Evolutionary conservation across 2,888 invertebrate genomes (phyloP), one percentile per base, ranked within the genome.

Genomic region (Cephus sareptanus): DNA sequence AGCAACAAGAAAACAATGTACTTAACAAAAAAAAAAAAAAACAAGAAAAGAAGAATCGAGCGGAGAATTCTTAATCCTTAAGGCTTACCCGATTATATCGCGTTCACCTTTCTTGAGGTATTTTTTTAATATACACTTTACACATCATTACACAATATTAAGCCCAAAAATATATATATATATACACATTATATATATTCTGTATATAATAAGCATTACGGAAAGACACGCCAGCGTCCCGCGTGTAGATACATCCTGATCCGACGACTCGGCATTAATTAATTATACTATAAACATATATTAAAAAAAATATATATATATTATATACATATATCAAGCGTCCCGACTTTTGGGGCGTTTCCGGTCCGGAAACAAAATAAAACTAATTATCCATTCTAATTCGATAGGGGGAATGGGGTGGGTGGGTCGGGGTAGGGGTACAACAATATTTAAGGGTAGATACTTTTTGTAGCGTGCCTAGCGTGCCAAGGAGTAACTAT

Each of bases 1-100:
- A 56, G 56, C 23, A 56, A 56, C 56, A 56, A 23, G 56, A 89
- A 85, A 83, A 88, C 87, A 88, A 89, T 91, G 91, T 91, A 91
- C 91, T 91, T 91, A 91, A 91, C 86, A 87, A 82, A 85, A 4
- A 23, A 40, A 40, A 40, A 40, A 40, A 40, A 40, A 37, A 40
- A 4, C 30, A 40, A 56, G 40, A 56, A 56, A 23, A 56, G 9
- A 23, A 56, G 85, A 84, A 84, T 87, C 84, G 84, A 87, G 31
- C 86, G 84, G 85, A 86, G 30, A 34, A 74, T 74, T 74, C 34
- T 73, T 76, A 74, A 76, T 76, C 35, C 37, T 12, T 79, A 79
- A 79, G 79, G 74, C 79, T 76, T 76, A 69, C 31, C 37, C 74
- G 34, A 35, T 74, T 74, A 33, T 71, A 74, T 34, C 37, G 74